Percentiles rank a stretch among this genome's conserved stretches.
Conservation (phyloP, 2,113 vertebrate species). For the Bungarus multicinctus region DNA sequence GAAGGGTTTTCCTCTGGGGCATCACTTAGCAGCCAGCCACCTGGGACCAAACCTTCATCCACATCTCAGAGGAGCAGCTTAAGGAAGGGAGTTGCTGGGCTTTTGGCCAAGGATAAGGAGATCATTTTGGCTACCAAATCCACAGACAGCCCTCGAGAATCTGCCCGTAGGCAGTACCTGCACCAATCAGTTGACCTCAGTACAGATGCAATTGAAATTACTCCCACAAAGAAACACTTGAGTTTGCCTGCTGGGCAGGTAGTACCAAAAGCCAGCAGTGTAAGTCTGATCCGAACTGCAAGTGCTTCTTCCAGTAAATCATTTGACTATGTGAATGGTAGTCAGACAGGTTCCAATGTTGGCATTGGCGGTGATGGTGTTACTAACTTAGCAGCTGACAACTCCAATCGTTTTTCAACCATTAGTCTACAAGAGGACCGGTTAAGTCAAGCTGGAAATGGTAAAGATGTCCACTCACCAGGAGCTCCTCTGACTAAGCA, state of each 20-base stretch:
- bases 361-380: slow-evolving; percentile 68
- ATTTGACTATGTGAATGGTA: slow-evolving; percentile 90
- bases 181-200: slow-evolving; percentile 68
- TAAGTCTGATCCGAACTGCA: slow-evolving; percentile 87
- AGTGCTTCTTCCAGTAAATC: slow-evolving; percentile 97
- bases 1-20: slow-evolving; percentile 98
- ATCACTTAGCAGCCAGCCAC: slow-evolving; percentile 94
- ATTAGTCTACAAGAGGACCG: slow-evolving; percentile 94
- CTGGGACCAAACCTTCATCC: slow-evolving; percentile 76
- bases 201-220: slow-evolving; percentile 84
- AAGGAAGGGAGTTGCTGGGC: slow-evolving; percentile 85
- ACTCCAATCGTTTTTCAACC: slow-evolving; percentile 87
- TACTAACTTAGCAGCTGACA: slow-evolving; percentile 71
- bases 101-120: slow-evolving; percentile 82
- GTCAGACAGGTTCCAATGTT: slow-evolving; percentile 68
- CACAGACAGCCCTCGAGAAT: slow-evolving; percentile 69
- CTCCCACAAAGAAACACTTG: slow-evolving; percentile 89
- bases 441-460: slow-evolving; percentile 79
- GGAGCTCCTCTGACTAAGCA: slow-evolving; percentile 91
- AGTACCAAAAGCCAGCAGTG: slow-evolving; percentile 76
- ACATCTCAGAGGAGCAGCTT: slow-evolving; percentile 81
- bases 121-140: slow-evolving; percentile 60
- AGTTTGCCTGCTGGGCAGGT: slow-evolving; percentile 82
- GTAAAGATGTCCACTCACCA: slow-evolving; percentile 81
- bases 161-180: slow-evolving; percentile 73